Base-by-base conservation (phyloP, 2,797 vertebrate species). In the Uromys caudimaculatus region DNA sequence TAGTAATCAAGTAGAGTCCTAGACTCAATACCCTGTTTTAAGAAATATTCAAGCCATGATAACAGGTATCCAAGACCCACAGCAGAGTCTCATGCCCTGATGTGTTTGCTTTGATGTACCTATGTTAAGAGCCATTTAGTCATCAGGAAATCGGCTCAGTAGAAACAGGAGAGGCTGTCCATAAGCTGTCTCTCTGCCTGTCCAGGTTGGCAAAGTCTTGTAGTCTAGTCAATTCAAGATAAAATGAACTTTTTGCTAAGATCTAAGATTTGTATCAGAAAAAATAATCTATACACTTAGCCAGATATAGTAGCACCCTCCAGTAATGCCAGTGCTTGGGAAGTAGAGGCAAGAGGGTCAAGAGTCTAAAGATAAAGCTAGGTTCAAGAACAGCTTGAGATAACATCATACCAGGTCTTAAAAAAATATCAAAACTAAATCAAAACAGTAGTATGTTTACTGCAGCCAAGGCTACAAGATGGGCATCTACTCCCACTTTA, bases 201-300 rank as follows among this genome's bases (percentile, higher is more conserved):
- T 69, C 32, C 88, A 78, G 54, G 50, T 83, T 52, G 79, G 19
- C 90, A 93, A 38, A 23, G 4, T 12, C 23, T 60, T 64, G 17
- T 67, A 91, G 90, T 93, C 97, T 92, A 90, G 77, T 93, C 95
- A 89, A 95, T 92, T 95, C 81, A 95, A 62, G 76, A 78, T 82
- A 91, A 97, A 97, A n/a, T 93, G 91, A 90, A 96, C 92, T 87
- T 86, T 69, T 83, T 91, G 41, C 77, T 75, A 85, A 54, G 56
- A 85, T 54, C 38, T 89, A 16, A 73, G 82, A 91, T 84, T 44
- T 44, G 81, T 17, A 38, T 21, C 76, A 89, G 29, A 41, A 50
- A 76, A 56, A n/a, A 47, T 5, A 47, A 76, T 11, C 14, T 54
- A 56, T 6, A 24, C 12, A 41, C 7, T 56, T 89, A 89, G 41